Conservation (phyloP, 2,888 invertebrate species). For the Callimorpha dominula region DNA sequence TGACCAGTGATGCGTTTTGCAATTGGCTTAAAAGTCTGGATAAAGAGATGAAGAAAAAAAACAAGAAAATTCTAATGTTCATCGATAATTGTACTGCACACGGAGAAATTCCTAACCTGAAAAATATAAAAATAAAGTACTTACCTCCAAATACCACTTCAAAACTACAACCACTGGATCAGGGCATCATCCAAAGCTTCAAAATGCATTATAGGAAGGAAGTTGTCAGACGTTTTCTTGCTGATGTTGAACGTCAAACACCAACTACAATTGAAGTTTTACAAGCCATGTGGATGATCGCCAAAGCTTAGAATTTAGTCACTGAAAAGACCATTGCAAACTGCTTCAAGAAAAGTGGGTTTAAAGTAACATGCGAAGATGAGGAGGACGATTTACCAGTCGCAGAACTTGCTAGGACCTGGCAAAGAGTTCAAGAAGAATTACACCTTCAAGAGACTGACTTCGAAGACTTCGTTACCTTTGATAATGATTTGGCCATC, state of each 20-base stretch:
- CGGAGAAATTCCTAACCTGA: slow-evolving; percentile 38
- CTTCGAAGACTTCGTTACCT: slow-evolving; percentile 26
- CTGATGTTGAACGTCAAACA: slow-evolving; percentile 34
- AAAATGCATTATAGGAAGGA: slow-evolving; percentile 44
- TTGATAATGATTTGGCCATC: slow-evolving; percentile 37
- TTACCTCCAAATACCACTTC: slow-evolving; percentile 39
- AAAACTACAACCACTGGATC: slow-evolving; percentile 33
- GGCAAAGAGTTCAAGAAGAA: slow-evolving; percentile 36
- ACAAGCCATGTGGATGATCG: slow-evolving; percentile 43
- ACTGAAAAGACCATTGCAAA: slow-evolving; percentile 45
- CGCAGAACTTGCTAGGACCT: slow-evolving; percentile 36
- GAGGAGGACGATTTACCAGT: slow-evolving; percentile 32
- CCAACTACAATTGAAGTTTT: slow-evolving; percentile 41
- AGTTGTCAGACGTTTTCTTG: slow-evolving; percentile 45
- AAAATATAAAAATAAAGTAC: slow-evolving; percentile 43
- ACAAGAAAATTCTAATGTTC: slow-evolving; percentile 45
- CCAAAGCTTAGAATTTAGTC: slow-evolving; percentile 31
- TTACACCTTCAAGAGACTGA: slow-evolving; percentile 38
- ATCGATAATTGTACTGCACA: slow-evolving; percentile 43
- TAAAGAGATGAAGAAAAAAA: slow-evolving; percentile 38
- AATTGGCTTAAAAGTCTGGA: slow-evolving; percentile 43
- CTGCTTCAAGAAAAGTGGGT: slow-evolving; percentile 24
- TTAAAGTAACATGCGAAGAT: slow-evolving; percentile 44
- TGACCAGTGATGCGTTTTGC: slow-evolving; percentile 36
- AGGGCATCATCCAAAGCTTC: slow-evolving; percentile 38